Evolutionary conservation across 2,113 vertebrate genomes (phyloP), one percentile per base, ranked within the genome.

Genomic region (Atrichornis clamosus): DNA sequence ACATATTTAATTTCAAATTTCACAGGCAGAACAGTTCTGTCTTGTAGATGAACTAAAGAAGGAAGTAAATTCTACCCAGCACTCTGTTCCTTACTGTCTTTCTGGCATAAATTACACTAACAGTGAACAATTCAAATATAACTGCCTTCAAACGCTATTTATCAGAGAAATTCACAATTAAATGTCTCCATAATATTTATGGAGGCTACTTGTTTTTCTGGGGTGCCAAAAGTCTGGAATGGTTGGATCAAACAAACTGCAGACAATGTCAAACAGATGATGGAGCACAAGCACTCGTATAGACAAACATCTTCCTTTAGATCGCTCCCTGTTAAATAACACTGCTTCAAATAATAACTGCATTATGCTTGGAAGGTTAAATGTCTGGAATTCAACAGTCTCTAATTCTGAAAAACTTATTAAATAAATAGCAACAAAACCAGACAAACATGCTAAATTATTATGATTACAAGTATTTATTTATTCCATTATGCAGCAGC

Each of bases 201-300:
- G 79, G 70, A 88, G 55, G 91, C 67, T 91, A 83, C 94, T 96
- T 95, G 75, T 93, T 96, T 91, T 77, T 75, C 63, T 50, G 67
- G 50, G 93, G 84, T 67, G 82, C 84, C 95, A 86, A 83, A 87
- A 83, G 94, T 96, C 95, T 97, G 93, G 39, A 93, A 87, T 4
- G 7, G 50, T 81, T 92, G 86, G 89, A 64, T 94, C 90, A 93
- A 87, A 80, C 82, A 92, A 88, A 87, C 46, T 72, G 50, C 63
- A 93, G 92, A 42, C 76, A 90, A 5, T 14, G 62, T 86, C 87
- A 96, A 97, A 96, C 87, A 90, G 91, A 91, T 44, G 94, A 86
- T 68, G 50, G 44, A 92, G 77, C 3, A 3, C 1, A 59, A 83
- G 26, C n/a, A 30, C 20, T 94, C 49, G 42, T 22, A 22, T 13